Conservation (phyloP, 1,140 invertebrate species). For the Dolichoris vasculosae region DNA sequence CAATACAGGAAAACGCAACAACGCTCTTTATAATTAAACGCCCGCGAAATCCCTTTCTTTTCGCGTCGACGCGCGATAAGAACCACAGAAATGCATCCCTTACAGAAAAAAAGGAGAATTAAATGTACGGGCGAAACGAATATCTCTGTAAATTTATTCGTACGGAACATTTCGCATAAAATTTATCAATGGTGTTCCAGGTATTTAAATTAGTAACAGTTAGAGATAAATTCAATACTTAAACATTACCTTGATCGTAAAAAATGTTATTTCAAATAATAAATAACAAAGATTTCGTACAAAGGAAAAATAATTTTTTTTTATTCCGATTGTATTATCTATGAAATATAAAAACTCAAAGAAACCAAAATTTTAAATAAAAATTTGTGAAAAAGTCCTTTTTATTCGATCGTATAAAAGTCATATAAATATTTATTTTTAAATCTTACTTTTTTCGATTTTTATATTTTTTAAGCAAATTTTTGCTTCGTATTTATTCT, state of each 20-base stretch:
- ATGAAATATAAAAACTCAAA: not conserved
- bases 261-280: too few species aligned
- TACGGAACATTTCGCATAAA: not conserved
- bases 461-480: too few species aligned
- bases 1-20: not conserved
- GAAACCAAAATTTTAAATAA: not conserved
- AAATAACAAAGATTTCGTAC: too few species aligned
- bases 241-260: too few species aligned
- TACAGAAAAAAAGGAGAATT: not conserved
- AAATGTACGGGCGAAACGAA: not conserved
- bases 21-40: slow-evolving; percentile 50
- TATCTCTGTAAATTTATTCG: not conserved
- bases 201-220: not conserved
- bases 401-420: not conserved
- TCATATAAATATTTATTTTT: not conserved
- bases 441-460: not conserved
- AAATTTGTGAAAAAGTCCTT: not conserved
- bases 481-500: too few species aligned
- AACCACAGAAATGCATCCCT: not conserved
- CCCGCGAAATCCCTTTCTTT: slow-evolving; percentile 38
- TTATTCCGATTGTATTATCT: not conserved
- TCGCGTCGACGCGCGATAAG: slow-evolving; percentile 29
- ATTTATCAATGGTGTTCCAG: not conserved
- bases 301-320: not conserved
- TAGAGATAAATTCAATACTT: not conserved